A percentile compares a stretch with the other conserved stretches of the same genome.
Conservation (phyloP, 2,888 invertebrate species). For the Orgyia antiqua region DNA sequence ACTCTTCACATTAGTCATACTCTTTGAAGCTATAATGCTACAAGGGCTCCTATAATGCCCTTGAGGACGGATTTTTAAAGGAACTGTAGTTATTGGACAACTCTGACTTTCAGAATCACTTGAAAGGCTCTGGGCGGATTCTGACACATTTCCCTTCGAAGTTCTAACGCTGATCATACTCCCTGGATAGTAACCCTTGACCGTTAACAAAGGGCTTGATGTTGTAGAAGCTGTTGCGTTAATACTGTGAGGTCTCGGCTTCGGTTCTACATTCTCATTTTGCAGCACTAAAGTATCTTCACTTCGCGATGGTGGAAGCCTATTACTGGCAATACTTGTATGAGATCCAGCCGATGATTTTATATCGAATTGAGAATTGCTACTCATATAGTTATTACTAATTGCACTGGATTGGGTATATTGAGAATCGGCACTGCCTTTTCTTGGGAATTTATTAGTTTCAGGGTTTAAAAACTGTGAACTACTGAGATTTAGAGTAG, state of each 20-base stretch:
- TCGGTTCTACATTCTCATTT: conserved; percentile 58
- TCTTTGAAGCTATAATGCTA: conserved; percentile 76
- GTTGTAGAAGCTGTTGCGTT: conserved; percentile 80
- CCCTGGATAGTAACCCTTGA: conserved; percentile 80
- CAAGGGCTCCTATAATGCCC: conserved; percentile 52
- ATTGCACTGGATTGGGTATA: conserved; percentile 70
- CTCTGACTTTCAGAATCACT: conserved; percentile 81
- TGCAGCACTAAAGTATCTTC: conserved; percentile 84
- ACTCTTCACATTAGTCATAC: conserved; percentile 80
- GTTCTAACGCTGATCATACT: conserved; percentile 81
- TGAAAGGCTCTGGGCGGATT: conserved; percentile 82
- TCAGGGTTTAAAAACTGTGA: conserved; percentile 77
- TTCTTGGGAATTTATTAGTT: conserved; percentile 59
- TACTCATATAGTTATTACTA: conserved; percentile 55
- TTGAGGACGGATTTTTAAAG: conserved; percentile 74
- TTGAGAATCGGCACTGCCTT: conserved; percentile 79
- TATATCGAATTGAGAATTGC: conserved; percentile 65
- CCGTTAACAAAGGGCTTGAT: conserved; percentile 83
- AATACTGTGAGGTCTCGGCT: conserved; percentile 78
- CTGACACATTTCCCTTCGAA: conserved; percentile 77
- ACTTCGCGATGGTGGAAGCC: conserved; percentile 87
- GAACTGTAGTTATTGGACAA: conserved; percentile 74
- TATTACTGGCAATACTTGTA: conserved; percentile 57
- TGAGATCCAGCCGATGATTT: conserved; percentile 55
- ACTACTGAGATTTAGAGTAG: conserved; percentile 70